phyloP scores from a whole-genome alignment of 2,888 invertebrate genomes.

The Eupithecia insigniata region DNA sequence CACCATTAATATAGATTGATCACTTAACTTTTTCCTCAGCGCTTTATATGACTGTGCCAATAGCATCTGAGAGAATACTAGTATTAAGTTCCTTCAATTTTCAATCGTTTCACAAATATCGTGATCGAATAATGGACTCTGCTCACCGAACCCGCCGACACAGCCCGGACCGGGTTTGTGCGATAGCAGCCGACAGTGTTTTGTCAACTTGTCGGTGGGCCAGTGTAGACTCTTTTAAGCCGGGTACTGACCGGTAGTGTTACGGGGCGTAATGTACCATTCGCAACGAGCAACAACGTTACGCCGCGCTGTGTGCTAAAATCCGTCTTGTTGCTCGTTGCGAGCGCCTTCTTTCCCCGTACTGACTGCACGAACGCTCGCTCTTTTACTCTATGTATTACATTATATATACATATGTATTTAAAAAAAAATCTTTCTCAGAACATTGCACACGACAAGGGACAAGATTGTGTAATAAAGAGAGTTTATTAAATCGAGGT shows the following conservation, averaged over 20 bases:
- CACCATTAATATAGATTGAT: background rate
- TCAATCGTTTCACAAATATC: background rate
- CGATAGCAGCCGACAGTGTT: too few species aligned
- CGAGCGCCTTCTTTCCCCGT: too few species aligned
- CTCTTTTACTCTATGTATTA: too few species aligned
- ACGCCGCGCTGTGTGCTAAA: too few species aligned
- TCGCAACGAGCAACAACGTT: too few species aligned
- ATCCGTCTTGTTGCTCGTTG: too few species aligned
- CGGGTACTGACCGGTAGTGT: too few species aligned
- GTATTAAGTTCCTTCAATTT: background rate
- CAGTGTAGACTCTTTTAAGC: too few species aligned
- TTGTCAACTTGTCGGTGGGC: background rate
- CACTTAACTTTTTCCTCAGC: background rate
- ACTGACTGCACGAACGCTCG: too few species aligned
- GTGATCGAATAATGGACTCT: background rate
- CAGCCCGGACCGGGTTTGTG: background rate
- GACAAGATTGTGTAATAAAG: background rate
- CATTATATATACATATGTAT: too few species aligned
- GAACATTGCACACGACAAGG: background rate
- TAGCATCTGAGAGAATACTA: background rate
- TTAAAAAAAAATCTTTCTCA: too few species aligned
- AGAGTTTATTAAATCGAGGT: background rate
- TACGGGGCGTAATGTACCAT: too few species aligned
- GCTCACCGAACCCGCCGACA: background rate
- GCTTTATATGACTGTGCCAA: background rate